These are phyloP conservation scores for Pandion haliaetus DNA, from an alignment of 2,113 vertebrate species.

Conservation along the genomic window DNA sequence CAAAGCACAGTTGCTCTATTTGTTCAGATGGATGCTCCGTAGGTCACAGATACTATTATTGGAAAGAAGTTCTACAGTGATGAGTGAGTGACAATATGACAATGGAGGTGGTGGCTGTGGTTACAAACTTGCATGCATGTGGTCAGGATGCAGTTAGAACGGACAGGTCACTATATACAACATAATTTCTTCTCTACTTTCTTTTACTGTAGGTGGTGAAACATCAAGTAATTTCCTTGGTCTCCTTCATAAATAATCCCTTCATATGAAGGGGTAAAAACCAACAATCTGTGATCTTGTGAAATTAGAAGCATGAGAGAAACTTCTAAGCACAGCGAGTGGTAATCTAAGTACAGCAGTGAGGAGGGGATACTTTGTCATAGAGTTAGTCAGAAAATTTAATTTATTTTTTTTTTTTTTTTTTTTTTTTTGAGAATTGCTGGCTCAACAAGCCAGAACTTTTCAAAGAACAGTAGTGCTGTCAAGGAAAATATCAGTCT, in stretches of 20 bases:
- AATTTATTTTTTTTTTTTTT: not conserved
- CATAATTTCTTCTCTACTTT: not conserved
- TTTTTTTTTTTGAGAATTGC: not conserved
- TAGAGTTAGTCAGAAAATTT: not conserved
- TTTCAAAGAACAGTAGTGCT: not conserved
- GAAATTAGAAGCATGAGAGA: not conserved
- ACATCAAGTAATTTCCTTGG: not conserved
- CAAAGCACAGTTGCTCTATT: not conserved
- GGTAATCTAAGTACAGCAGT: not conserved
- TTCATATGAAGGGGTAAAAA: not conserved
- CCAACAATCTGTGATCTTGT: not conserved
- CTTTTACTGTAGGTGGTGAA: not conserved
- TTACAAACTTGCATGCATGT: not conserved
- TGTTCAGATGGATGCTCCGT: not conserved
- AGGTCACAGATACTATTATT: not conserved
- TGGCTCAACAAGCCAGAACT: not conserved
- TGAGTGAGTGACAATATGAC: not conserved
- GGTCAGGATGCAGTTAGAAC: not conserved
- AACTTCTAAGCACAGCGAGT: not conserved
- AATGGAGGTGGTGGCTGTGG: not conserved
- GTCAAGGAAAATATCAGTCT: not conserved
- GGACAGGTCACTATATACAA: no score
- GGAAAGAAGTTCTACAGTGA: not conserved
- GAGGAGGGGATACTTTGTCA: not conserved
- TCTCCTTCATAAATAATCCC: not conserved